Conservation (phyloP, 2,113 vertebrate species). For the Oceanodroma tethys region DNA sequence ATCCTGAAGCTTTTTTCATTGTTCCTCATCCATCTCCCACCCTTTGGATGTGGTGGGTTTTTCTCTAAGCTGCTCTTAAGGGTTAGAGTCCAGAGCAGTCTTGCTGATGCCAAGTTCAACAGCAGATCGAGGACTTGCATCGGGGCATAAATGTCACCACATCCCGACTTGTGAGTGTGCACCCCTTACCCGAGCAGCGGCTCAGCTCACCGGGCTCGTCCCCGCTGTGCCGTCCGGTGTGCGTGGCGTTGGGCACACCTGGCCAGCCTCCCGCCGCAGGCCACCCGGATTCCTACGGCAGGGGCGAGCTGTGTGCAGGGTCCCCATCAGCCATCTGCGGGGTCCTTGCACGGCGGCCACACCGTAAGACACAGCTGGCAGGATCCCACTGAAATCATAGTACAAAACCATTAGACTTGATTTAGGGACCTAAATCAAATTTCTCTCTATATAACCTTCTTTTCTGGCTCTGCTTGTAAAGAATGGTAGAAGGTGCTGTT, state of each 20-base stretch:
- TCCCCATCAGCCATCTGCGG: not conserved
- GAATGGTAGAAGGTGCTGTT: conserved; percentile 13
- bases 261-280: fast-evolving
- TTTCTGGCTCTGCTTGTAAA: not conserved
- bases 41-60: not conserved
- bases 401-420: not conserved
- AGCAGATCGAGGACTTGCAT: not conserved
- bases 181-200: not conserved
- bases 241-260: not conserved
- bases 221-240: fast-evolving
- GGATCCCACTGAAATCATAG: not conserved
- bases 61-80: not conserved
- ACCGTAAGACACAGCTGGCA: fast-evolving
- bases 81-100: not conserved
- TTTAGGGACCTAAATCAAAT: not conserved
- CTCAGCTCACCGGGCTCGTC: not conserved
- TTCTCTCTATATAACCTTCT: not conserved
- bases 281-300: fast-evolving
- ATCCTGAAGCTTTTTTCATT: not conserved
- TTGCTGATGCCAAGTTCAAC: not conserved
- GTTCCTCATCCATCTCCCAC: not conserved
- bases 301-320: not conserved
- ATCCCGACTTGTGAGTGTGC: not conserved
- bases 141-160: not conserved
- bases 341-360: not conserved